Evolutionary conservation across 2,888 invertebrate species (phyloP).

Genomic region (Sesia bembeciformis): DNA sequence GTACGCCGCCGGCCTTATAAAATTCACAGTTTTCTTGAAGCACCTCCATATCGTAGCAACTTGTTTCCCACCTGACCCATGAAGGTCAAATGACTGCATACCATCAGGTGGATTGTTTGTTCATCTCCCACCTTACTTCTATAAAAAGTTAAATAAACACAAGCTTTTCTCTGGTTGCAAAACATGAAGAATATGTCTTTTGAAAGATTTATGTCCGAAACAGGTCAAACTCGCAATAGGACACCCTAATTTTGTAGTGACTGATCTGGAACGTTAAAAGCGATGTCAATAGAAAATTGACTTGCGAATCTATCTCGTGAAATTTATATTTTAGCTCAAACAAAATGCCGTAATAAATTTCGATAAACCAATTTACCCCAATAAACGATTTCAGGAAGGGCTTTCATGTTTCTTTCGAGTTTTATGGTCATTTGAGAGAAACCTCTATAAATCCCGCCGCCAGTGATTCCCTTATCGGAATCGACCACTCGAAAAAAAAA

Average conservation of each 20-base stretch:
- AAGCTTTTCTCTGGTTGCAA: neutral
- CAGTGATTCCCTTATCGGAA: constrained; percentile 17
- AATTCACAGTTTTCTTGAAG: no score
- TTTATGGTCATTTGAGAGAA: constrained; percentile 24
- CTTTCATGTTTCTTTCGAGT: constrained; percentile 18
- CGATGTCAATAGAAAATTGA: neutral
- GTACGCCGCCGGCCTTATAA: no score
- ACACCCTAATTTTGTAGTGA: no score
- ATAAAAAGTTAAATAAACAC: neutral
- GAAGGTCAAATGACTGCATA: no score
- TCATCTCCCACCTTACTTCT: neutral
- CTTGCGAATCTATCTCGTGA: neutral
- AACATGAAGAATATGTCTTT: no score
- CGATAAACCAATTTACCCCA: constrained; percentile 18
- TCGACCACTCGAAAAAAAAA: neutral
- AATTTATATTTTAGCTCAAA: neutral
- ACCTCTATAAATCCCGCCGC: constrained; percentile 19
- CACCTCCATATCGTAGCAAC: no score
- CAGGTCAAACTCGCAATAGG: no score
- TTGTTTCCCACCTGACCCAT: no score
- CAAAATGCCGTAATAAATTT: constrained; percentile 14
- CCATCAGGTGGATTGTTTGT: neutral
- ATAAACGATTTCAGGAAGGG: constrained; percentile 19
- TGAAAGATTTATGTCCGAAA: no score
- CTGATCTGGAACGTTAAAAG: no score